Conservation (phyloP, 2,113 vertebrate species). For the Gymnocephalus cernua region DNA sequence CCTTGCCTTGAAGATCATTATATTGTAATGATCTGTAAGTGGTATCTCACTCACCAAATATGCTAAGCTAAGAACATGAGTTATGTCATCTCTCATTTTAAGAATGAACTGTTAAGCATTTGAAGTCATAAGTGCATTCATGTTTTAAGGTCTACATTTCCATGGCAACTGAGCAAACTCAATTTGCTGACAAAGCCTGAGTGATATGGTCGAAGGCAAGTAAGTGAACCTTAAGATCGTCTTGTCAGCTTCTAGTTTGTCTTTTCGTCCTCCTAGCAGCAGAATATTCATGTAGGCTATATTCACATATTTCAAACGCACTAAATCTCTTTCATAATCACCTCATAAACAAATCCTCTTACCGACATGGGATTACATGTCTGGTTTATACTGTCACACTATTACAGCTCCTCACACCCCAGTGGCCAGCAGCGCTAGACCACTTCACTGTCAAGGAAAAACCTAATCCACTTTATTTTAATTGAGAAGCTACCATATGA, state of each 20-base stretch:
- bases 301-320: background rate
- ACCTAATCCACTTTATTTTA: slow-evolving; percentile 50
- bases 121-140: background rate
- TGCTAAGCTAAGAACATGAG: background rate
- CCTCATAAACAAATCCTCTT: slow-evolving; percentile 24
- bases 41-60: too few relatives aligned
- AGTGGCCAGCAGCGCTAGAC: slow-evolving; percentile 22
- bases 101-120: background rate
- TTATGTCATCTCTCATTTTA: background rate
- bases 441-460: slow-evolving; percentile 50
- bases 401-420: slow-evolving; percentile 40
- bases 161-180: background rate
- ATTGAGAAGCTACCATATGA: slow-evolving; percentile 32
- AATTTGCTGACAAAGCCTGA: too few relatives aligned
- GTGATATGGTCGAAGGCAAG: background rate
- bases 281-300: background rate
- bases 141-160: too few relatives aligned
- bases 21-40: too few relatives aligned
- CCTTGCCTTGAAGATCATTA: too few relatives aligned
- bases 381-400: slow-evolving; percentile 24
- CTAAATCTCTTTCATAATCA: slow-evolving; percentile 32
- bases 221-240: background rate
- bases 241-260: background rate
- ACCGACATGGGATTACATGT: slow-evolving; percentile 27
- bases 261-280: background rate